Percentiles rank a stretch among this genome's conserved stretches.
Evolutionary conservation across 2,113 vertebrate species (phyloP).

Genomic region (Athene noctua): DNA sequence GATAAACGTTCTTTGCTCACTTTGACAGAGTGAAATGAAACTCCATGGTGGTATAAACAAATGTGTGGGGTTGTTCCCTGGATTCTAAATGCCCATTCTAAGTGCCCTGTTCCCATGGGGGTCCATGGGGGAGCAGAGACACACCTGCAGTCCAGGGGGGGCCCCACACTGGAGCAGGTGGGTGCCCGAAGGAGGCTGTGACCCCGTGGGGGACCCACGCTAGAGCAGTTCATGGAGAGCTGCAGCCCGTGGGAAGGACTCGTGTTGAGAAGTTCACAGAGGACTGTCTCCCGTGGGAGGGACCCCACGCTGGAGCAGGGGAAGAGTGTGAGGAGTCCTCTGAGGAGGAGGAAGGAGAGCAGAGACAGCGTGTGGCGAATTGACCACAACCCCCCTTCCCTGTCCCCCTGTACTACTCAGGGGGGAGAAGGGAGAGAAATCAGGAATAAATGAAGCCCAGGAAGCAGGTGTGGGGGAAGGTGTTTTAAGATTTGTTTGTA

Average conservation of each 20-base stretch:
- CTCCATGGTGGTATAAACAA: rapidly evolving
- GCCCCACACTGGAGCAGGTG: too few relatives aligned
- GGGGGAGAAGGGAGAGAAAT: not conserved
- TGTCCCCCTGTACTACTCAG: not conserved
- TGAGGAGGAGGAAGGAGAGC: not conserved
- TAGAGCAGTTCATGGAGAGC: not conserved
- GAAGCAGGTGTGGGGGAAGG: not conserved
- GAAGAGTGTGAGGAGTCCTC: not conserved
- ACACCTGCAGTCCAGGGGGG: too few relatives aligned
- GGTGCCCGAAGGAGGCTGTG: too few relatives aligned
- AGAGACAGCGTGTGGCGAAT: not conserved
- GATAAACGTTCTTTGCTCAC: not conserved
- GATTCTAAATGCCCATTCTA: not conserved
- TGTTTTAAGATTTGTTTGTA: not conserved
- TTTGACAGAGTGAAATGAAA: not conserved
- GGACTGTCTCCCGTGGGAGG: not conserved
- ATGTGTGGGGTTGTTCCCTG: not conserved
- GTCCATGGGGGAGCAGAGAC: too few relatives aligned
- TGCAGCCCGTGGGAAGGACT: not conserved
- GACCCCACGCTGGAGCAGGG: not conserved
- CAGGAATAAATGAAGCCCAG: too few relatives aligned
- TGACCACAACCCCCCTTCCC: not conserved
- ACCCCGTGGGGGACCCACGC: too few relatives aligned
- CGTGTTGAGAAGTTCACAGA: not conserved
- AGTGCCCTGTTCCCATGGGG: too few relatives aligned